Evolutionary conservation across 2,888 invertebrate genomes (phyloP), one percentile per base, ranked within the genome.

Genomic region (Ecdyonurus torrentis): DNA sequence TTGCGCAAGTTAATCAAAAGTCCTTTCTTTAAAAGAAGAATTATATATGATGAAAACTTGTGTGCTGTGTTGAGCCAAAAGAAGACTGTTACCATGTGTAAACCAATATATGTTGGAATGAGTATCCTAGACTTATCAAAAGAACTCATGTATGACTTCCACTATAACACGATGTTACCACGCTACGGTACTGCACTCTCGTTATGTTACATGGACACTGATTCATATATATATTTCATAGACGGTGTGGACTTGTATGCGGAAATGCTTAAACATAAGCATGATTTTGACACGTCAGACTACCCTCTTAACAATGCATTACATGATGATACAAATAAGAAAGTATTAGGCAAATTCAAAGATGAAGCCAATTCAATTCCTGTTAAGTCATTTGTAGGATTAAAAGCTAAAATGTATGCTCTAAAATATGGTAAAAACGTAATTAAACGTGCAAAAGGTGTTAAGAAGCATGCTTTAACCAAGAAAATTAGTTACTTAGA

Each of bases 31-130:
- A 5, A 10, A 37, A 15, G 15, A 5, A 5, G 37, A 15, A 37
- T 37, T 37, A 37, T 37, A 5, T 37, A 37, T 15, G 5, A 5
- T 37, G 37, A 37, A 37, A 37, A 37, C 15, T 15, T 37, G 37
- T 37, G 5, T 5, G 15, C 7, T 15, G 5, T 5, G 5, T 15
- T 10, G 5, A 5, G 5, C 7, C 7, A 5, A 10, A 37, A 10
- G 5, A 15, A 37, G 15, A 61, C 66, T 23, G 64, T 72, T 19
- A 50, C 63, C 19, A 66, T 70, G 20, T 66, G 71, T 60, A 72
- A 72, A 65, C 71, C 70, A 7, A 67, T 71, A 5, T 70, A 70
- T 64, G 66, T 70, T 1, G 70, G 70, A 1, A 67, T 71, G 53
- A 64, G 65, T 19, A 66, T 71, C 5, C 65, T 72, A 37, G 71